Evolutionary conservation across 2,888 invertebrate genomes (phyloP).

Genomic region (Copidosoma aretas): DNA sequence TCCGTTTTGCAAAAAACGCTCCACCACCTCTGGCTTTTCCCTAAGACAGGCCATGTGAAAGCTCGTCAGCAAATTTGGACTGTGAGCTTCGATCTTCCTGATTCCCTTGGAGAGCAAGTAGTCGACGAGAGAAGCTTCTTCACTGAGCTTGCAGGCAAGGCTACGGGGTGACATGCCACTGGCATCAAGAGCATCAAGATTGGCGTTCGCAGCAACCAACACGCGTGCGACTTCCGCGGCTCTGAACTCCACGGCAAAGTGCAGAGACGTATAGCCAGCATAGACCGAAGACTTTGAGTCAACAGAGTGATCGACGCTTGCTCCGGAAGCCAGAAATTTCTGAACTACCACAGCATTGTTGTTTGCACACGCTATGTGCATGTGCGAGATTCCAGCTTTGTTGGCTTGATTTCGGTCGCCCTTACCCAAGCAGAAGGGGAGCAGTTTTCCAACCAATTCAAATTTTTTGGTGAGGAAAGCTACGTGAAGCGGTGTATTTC

Average conservation of each 20-base stretch:
- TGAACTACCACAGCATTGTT: slow-evolving; percentile 5
- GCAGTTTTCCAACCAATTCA: slow-evolving; percentile 1
- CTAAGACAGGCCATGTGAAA: slow-evolving; percentile 18
- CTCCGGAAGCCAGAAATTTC: neutral
- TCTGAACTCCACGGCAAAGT: slow-evolving; percentile 22
- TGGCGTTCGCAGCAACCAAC: neutral
- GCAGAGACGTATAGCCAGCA: slow-evolving; percentile 22
- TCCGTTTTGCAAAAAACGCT: slow-evolving; percentile 12
- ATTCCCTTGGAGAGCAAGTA: neutral
- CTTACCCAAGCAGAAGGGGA: neutral
- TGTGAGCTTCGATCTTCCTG: neutral
- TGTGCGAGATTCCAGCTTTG: neutral
- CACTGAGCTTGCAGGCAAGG: neutral
- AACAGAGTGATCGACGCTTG: neutral
- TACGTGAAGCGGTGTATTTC: slow-evolving; percentile 15
- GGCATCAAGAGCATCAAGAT: neutral
- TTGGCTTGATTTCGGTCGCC: neutral
- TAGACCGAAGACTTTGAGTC: neutral
- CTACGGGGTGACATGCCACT: neutral
- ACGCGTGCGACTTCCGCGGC: slow-evolving; percentile 1
- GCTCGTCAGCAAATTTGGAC: neutral
- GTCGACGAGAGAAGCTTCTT: neutral
- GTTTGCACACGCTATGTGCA: slow-evolving; percentile 25
- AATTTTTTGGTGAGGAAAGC: slow-evolving; percentile 6
- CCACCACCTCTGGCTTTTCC: neutral